These are phyloP conservation scores for Priocnemis perturbator DNA, from an alignment of 2,888 invertebrate species.

Conservation along the genomic window DNA sequence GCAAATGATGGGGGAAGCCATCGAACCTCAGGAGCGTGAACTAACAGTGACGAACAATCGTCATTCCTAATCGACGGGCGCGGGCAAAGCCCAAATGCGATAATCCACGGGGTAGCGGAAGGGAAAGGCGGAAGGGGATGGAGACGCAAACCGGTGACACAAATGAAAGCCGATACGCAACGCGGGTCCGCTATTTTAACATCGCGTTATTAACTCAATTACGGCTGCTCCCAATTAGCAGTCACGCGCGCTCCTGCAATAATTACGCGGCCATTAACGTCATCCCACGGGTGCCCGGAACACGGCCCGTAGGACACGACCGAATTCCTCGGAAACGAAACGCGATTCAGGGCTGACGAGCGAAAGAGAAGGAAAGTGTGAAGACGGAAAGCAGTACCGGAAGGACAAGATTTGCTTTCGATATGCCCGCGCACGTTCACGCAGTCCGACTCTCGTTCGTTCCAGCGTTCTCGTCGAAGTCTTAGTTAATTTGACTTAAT, in stretches of 20 bases:
- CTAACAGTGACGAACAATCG: too few relatives aligned
- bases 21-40: too few relatives aligned
- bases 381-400: not conserved
- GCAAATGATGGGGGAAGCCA: too few relatives aligned
- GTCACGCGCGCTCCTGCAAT: constrained; percentile 48
- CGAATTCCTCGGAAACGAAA: constrained; percentile 15
- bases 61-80: too few relatives aligned
- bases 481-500: too few relatives aligned
- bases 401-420: not conserved
- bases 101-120: too few relatives aligned
- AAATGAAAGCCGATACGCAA: constrained; percentile 40
- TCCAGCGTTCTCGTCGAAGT: too few relatives aligned
- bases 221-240: constrained; percentile 52
- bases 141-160: constrained; percentile 20
- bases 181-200: constrained; percentile 35
- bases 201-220: constrained; percentile 54
- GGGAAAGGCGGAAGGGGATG: too few relatives aligned
- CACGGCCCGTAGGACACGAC: constrained; percentile 18
- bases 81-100: too few relatives aligned
- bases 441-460: too few relatives aligned
- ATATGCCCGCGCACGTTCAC: too few relatives aligned
- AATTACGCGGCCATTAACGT: constrained; percentile 51
- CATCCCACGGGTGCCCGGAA: constrained; percentile 22
- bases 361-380: too few relatives aligned
- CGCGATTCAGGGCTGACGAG: not conserved